phyloP scores from a whole-genome alignment of 2,113 vertebrate species.

The Anguilla rostrata region DNA sequence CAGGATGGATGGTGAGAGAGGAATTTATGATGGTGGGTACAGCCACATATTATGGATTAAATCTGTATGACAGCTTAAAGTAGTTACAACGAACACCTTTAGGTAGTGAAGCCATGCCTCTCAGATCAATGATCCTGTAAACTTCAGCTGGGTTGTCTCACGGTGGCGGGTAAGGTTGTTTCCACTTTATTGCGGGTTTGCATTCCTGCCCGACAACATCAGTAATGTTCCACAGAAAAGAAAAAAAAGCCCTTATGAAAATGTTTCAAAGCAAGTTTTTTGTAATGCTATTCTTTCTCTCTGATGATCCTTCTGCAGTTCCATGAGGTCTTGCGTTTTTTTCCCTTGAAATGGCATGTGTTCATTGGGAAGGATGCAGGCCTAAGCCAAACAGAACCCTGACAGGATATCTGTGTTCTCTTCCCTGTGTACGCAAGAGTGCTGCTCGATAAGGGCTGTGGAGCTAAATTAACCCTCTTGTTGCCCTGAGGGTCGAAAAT shows the following conservation, averaged over 20 bases:
- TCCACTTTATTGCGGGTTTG: neutral
- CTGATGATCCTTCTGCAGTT: neutral
- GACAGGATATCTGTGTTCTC: neutral
- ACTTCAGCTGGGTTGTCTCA: neutral
- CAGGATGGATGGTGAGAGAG: neutral
- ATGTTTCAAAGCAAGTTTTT: neutral
- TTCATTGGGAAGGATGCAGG: neutral
- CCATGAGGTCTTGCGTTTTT: neutral
- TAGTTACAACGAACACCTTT: neutral
- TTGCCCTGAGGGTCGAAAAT: too few relatives aligned
- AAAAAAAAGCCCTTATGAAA: neutral
- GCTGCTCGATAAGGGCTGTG: neutral
- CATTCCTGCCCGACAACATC: neutral
- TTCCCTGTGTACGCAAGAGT: neutral
- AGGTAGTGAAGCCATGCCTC: neutral
- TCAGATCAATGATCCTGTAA: neutral
- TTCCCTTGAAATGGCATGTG: neutral
- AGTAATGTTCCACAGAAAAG: neutral
- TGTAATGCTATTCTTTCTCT: neutral
- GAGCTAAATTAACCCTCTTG: neutral
- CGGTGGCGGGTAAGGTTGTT: neutral
- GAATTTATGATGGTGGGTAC: neutral
- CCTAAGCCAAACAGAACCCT: neutral
- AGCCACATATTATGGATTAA: neutral
- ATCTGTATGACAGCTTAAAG: neutral